Evolutionary conservation across 2,888 invertebrate genomes (phyloP).

Genomic region (Acronicta leporina): DNA sequence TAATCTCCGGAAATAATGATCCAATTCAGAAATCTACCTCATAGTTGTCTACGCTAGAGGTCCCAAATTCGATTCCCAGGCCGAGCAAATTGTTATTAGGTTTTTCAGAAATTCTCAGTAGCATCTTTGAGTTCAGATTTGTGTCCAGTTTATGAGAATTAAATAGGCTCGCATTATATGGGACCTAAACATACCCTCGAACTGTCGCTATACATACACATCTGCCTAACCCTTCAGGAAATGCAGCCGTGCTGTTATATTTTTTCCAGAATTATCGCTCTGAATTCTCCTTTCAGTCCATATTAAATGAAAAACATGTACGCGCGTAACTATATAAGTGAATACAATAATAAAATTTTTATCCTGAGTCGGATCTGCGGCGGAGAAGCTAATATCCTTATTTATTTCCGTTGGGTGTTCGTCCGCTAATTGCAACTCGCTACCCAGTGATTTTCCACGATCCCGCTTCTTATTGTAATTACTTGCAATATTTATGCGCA

Average conservation of each 20-base stretch:
- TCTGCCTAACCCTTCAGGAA: not conserved
- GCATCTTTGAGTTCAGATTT: no score
- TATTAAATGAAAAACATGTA: slow-evolving; percentile 41
- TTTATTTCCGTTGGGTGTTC: slow-evolving; percentile 87
- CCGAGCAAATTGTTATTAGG: no score
- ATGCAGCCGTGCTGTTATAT: no score
- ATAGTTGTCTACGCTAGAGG: no score
- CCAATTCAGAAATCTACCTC: no score
- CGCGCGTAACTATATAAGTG: slow-evolving; percentile 49
- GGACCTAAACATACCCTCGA: no score
- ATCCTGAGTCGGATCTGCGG: slow-evolving; percentile 70
- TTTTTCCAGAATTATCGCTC: slow-evolving; percentile 7
- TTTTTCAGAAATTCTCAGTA: no score
- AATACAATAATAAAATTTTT: slow-evolving; percentile 78
- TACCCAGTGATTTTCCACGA: slow-evolving; percentile 85
- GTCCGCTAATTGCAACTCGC: slow-evolving; percentile 83
- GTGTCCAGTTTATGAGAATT: no score
- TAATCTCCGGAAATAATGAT: no score
- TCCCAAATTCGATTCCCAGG: no score
- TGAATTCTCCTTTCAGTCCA: slow-evolving; percentile 22
- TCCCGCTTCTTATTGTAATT: slow-evolving; percentile 80
- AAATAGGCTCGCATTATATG: no score
- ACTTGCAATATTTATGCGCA: slow-evolving; percentile 74
- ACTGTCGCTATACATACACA: no score
- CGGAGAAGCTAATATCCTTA: slow-evolving; percentile 80